A percentile compares a stretch with the other conserved stretches of the same genome.
phyloP scores from a whole-genome alignment of 2,888 invertebrate species.

The Agelastica alni region DNA sequence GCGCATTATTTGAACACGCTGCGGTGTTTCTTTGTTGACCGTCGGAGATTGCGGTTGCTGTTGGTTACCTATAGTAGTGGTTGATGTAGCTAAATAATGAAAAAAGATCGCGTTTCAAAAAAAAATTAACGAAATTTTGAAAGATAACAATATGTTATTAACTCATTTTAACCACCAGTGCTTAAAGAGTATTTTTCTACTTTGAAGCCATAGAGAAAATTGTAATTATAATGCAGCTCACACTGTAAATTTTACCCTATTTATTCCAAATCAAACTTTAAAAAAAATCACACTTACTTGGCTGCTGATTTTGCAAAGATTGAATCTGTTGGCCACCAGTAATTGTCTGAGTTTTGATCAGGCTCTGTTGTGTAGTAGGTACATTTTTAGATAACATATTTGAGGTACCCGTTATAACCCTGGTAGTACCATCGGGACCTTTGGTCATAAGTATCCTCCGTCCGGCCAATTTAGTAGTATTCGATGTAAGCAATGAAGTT shows the following conservation, averaged over 20 bases:
- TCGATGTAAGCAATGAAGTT: slow-evolving; percentile 67
- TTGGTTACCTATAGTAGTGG: slow-evolving; percentile 11
- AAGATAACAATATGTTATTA: too few relatives aligned
- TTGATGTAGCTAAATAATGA: slow-evolving; percentile 33
- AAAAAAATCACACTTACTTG: slow-evolving; percentile 40
- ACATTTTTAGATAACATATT: slow-evolving; percentile 60
- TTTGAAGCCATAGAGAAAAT: neutral
- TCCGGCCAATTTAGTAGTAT: slow-evolving; percentile 69
- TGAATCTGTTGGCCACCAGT: slow-evolving; percentile 48
- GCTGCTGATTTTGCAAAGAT: slow-evolving; percentile 56
- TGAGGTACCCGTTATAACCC: slow-evolving; percentile 65
- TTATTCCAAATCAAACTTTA: neutral
- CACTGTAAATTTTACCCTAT: neutral
- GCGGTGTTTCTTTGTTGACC: slow-evolving; percentile 57
- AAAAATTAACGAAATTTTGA: slow-evolving; percentile 8
- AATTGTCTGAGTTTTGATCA: slow-evolving; percentile 59
- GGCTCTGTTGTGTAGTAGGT: slow-evolving; percentile 54
- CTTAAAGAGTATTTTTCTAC: too few relatives aligned
- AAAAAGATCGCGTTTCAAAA: slow-evolving; percentile 14
- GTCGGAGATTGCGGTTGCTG: slow-evolving; percentile 27
- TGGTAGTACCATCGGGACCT: slow-evolving; percentile 69
- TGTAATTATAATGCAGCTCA: neutral
- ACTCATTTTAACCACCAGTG: too few relatives aligned
- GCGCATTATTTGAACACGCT: slow-evolving; percentile 89
- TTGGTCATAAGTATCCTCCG: slow-evolving; percentile 77